phyloP scores from a whole-genome alignment of 2,888 invertebrate genomes.

The Sycophila texana region DNA sequence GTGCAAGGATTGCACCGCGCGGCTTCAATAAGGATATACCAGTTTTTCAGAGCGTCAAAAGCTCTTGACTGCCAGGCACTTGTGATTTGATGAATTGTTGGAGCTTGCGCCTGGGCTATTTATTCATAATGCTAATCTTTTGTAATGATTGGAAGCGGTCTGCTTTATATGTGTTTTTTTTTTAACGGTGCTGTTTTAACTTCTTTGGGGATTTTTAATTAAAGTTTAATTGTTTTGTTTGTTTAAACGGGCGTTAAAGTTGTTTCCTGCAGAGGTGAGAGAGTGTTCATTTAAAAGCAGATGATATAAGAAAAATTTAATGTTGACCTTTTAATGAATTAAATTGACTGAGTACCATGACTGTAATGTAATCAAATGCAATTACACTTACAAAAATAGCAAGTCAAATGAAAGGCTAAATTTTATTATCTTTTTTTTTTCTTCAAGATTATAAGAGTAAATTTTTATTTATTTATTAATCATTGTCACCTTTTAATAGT shows the following conservation, averaged over 20 bases:
- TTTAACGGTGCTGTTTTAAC: too few species aligned
- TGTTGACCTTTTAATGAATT: too few species aligned
- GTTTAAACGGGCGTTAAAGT: too few species aligned
- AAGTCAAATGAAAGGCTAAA: too few species aligned
- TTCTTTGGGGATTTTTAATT: too few species aligned
- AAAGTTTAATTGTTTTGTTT: too few species aligned
- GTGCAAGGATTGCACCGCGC: conserved; percentile 40
- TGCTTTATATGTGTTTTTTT: background rate
- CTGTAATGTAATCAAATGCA: conserved; percentile 4
- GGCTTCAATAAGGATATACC: conserved; percentile 35
- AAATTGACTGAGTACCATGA: too few species aligned
- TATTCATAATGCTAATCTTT: conserved; percentile 30
- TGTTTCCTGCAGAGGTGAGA: too few species aligned
- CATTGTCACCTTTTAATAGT: background rate
- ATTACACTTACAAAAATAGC: background rate
- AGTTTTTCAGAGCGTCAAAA: conserved; percentile 30
- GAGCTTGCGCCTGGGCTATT: conserved; percentile 10
- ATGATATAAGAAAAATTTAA: too few species aligned
- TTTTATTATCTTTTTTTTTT: background rate
- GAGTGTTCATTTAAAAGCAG: too few species aligned
- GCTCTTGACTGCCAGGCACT: conserved; percentile 21
- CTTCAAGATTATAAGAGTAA: background rate
- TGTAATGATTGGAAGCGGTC: conserved; percentile 33
- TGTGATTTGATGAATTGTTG: conserved; percentile 27
- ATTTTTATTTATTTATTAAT: conserved; percentile 13